phyloP scores from a whole-genome alignment of 2,113 vertebrate species.

The Delphinapterus leucas region DNA sequence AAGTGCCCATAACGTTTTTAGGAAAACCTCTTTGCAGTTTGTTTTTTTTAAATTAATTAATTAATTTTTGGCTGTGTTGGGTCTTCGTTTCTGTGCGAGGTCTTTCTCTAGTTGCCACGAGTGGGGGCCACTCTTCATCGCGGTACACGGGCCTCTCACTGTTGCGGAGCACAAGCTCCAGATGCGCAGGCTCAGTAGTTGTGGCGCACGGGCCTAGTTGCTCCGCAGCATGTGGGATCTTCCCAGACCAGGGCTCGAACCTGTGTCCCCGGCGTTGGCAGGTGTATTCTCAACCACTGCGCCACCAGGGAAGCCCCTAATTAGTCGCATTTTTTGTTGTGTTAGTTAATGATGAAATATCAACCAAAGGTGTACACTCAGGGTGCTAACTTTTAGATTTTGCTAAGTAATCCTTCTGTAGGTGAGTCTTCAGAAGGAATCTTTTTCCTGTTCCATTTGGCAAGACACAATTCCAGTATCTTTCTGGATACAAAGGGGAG shows the following conservation, averaged over 20 bases:
- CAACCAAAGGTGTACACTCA: not conserved
- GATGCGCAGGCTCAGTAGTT: no score
- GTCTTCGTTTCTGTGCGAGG: no score
- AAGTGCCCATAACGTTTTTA: not conserved
- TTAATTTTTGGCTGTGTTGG: no score
- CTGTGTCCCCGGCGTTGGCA: no score
- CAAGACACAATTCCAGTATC: not conserved
- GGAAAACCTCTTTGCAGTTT: not conserved
- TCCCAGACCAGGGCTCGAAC: no score
- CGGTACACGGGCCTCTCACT: no score
- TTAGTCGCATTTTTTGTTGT: not conserved
- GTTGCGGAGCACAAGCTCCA: no score
- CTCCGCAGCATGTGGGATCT: no score
- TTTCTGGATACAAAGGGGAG: not conserved
- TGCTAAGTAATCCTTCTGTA: not conserved
- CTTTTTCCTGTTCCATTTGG: not conserved
- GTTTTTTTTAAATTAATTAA: not conserved
- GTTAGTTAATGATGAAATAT: not conserved
- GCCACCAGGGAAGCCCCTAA: not conserved
- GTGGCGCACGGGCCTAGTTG: no score
- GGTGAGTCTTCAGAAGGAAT: not conserved
- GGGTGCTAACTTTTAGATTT: not conserved
- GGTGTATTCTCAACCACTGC: no score
- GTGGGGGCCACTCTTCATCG: no score
- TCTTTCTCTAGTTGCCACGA: no score